phyloP scores from a whole-genome alignment of 2,797 vertebrate genomes.

The Ceryle rudis region DNA sequence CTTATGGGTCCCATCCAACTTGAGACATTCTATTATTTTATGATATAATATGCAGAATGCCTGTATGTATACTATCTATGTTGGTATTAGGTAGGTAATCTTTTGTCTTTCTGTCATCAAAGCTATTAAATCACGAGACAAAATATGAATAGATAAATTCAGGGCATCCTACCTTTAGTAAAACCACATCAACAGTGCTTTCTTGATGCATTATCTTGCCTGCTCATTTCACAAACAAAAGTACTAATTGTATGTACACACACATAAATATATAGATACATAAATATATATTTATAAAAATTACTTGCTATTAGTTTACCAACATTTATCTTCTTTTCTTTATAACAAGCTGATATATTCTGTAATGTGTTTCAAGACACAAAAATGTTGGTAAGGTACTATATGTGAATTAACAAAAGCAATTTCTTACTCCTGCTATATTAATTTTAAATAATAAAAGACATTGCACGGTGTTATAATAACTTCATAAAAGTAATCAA shows the following conservation, averaged over 20 bases:
- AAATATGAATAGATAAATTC: neutral
- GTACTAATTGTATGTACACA: neutral
- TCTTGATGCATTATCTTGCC: neutral
- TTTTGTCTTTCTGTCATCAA: neutral
- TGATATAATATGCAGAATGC: neutral
- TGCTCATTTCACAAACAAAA: neutral
- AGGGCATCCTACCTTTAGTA: neutral
- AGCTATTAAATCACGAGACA: neutral
- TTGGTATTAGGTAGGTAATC: neutral
- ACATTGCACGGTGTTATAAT: neutral
- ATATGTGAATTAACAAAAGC: neutral
- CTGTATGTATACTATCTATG: neutral
- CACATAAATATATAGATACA: fast-evolving
- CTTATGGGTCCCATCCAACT: neutral
- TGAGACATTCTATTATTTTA: neutral
- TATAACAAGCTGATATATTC: neutral
- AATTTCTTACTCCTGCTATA: neutral
- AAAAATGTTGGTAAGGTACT: neutral
- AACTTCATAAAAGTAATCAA: neutral
- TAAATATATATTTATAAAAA: neutral
- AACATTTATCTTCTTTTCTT: neutral
- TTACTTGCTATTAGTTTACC: neutral
- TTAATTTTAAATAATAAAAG: neutral
- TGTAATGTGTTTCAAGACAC: neutral
- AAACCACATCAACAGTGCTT: neutral